These are phyloP conservation scores for Takifugu bimaculatus DNA, from an alignment of 2,113 vertebrate genomes.

Conservation along the genomic window DNA sequence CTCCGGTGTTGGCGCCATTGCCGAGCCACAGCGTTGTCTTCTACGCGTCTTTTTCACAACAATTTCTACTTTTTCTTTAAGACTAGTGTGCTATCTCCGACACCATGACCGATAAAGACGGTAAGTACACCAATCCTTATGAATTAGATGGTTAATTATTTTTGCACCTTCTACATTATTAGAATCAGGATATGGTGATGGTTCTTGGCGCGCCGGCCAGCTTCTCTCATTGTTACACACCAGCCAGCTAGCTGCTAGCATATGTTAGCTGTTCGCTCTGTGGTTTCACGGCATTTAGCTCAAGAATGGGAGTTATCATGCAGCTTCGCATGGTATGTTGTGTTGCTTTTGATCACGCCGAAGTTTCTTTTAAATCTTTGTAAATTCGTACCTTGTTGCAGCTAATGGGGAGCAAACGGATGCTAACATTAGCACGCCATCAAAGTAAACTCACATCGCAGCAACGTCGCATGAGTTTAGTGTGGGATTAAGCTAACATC, in stretches of 20 bases:
- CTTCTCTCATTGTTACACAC: conserved; percentile 56
- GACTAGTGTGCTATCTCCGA: conserved; percentile 27
- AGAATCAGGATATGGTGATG: conserved; percentile 13
- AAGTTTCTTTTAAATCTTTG: background rate
- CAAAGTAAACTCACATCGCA: background rate
- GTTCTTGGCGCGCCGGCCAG: conserved; percentile 43
- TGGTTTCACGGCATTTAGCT: conserved; percentile 1
- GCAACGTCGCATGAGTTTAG: too few species aligned
- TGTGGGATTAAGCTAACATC: too few species aligned
- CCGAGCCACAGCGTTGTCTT: conserved; percentile 26
- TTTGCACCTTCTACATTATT: background rate
- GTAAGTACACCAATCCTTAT: conserved; percentile 54
- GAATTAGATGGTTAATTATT: background rate
- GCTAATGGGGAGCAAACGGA: background rate
- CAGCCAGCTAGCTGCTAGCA: conserved; percentile 40
- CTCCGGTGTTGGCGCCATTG: conserved; percentile 68
- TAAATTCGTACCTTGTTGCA: background rate
- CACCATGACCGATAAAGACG: conserved; percentile 89
- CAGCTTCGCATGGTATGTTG: background rate
- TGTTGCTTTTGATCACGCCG: background rate
- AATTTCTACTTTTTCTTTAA: conserved; percentile 4
- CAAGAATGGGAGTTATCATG: background rate
- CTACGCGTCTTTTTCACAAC: conserved; percentile 9
- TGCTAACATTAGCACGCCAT: background rate
- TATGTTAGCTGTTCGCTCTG: conserved; percentile 26